Conservation (phyloP, 2,888 invertebrate species). For the Ditylenchus weischeri region DNA sequence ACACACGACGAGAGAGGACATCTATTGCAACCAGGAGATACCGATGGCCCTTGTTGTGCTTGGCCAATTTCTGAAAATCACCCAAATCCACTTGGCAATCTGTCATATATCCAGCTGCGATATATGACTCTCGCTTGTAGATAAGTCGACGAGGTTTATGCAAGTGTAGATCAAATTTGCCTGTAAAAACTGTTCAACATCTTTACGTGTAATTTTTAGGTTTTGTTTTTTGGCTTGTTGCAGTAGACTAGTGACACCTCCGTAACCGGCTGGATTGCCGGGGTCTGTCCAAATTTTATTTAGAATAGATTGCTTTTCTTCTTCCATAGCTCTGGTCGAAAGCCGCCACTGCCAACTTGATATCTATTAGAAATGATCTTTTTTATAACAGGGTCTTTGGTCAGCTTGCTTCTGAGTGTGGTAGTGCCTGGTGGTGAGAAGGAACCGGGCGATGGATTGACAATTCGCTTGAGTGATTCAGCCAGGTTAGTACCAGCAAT, state of each 20-base stretch:
- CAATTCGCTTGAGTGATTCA: too few relatives aligned
- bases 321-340: too few relatives aligned
- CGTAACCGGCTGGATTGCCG: background rate
- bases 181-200: slow-evolving; percentile 12
- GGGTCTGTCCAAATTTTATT: slow-evolving; percentile 15
- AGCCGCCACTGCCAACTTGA: too few relatives aligned
- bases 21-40: slow-evolving; percentile 18
- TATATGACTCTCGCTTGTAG: background rate
- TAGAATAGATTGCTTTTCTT: too few relatives aligned
- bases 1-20: slow-evolving; percentile 6
- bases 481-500: too few relatives aligned
- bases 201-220: background rate
- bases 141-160: slow-evolving; percentile 3
- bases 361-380: too few relatives aligned
- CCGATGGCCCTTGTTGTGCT: slow-evolving; percentile 5
- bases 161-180: slow-evolving; percentile 18
- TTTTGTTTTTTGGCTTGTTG: slow-evolving; percentile 3
- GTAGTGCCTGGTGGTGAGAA: too few relatives aligned
- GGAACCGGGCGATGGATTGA: too few relatives aligned
- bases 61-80: slow-evolving; percentile 18
- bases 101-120: slow-evolving; percentile 20
- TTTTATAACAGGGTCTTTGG: too few relatives aligned
- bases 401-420: too few relatives aligned
- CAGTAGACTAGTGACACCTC: background rate
- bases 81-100: slow-evolving; percentile 20